Conservation (phyloP, 2,113 vertebrate genomes). For the Thalassoma bifasciatum region DNA sequence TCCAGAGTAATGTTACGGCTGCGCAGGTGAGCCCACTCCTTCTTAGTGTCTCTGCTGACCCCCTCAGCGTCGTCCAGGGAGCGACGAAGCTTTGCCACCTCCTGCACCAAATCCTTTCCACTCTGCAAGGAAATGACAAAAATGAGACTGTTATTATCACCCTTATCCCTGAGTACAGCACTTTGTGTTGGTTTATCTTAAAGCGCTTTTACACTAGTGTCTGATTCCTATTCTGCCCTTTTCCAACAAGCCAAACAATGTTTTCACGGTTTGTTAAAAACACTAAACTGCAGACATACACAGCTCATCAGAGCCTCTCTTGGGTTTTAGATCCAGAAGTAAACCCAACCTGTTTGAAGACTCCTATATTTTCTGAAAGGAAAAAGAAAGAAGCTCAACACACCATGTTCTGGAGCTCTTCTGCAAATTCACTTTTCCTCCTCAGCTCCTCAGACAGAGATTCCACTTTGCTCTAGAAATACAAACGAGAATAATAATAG, state of each 20-base stretch:
- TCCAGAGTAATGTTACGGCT: constrained; percentile 88
- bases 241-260: too few species aligned
- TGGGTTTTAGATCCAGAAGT: too few species aligned
- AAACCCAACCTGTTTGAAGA: too few species aligned
- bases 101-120: constrained; percentile 82
- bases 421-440: constrained; percentile 83
- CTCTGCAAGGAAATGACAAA: constrained; percentile 72
- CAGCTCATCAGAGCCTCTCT: too few species aligned
- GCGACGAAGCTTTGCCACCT: constrained; percentile 86
- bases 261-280: too few species aligned
- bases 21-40: constrained; percentile 90
- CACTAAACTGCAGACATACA: too few species aligned
- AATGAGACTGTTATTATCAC: background rate
- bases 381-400: background rate
- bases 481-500: background rate
- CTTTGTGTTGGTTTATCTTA: too few species aligned
- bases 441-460: constrained; percentile 80
- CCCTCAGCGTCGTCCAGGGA: constrained; percentile 88
- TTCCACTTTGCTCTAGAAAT: constrained; percentile 82
- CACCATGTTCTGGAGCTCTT: constrained; percentile 82
- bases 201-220: too few species aligned
- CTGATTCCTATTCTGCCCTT: too few species aligned
- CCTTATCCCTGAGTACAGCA: too few species aligned
- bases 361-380: background rate
- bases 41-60: constrained; percentile 90